Evolutionary conservation across 2,113 vertebrate genomes (phyloP).

Genomic region (Rhea americana): DNA sequence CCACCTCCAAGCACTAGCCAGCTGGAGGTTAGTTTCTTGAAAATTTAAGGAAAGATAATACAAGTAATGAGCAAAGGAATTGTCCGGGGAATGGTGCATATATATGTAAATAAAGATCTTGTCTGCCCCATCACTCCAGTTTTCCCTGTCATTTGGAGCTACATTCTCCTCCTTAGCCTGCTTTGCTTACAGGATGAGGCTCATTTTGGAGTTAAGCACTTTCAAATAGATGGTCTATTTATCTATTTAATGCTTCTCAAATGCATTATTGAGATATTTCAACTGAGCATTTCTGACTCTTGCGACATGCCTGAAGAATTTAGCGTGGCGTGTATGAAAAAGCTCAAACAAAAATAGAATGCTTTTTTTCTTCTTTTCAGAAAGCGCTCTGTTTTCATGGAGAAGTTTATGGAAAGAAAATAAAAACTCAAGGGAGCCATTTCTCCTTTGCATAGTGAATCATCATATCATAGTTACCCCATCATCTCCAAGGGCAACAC

Average conservation of each 20-base stretch:
- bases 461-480: conserved; percentile 27
- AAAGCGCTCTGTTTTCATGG: not conserved
- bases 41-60: not conserved
- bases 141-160: not conserved
- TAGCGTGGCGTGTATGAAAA: not conserved
- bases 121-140: not conserved
- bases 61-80: not conserved
- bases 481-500: conserved; percentile 33
- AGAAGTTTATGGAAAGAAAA: conserved; percentile 5
- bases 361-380: not conserved
- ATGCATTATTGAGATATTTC: not conserved
- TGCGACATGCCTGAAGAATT: not conserved
- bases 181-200: not conserved
- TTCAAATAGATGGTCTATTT: not conserved
- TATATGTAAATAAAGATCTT: not conserved
- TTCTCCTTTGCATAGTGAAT: conserved; percentile 43
- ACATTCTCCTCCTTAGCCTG: not conserved
- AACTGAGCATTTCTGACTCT: not conserved
- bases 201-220: not conserved
- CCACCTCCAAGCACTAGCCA: not conserved
- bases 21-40: not conserved
- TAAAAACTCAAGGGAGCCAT: conserved; percentile 37
- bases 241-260: not conserved
- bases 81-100: not conserved
- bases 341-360: not conserved